Evolutionary conservation across 2,113 vertebrate genomes (phyloP), one percentile per base, ranked within the genome.

Genomic region (Nematolebias whitei): DNA sequence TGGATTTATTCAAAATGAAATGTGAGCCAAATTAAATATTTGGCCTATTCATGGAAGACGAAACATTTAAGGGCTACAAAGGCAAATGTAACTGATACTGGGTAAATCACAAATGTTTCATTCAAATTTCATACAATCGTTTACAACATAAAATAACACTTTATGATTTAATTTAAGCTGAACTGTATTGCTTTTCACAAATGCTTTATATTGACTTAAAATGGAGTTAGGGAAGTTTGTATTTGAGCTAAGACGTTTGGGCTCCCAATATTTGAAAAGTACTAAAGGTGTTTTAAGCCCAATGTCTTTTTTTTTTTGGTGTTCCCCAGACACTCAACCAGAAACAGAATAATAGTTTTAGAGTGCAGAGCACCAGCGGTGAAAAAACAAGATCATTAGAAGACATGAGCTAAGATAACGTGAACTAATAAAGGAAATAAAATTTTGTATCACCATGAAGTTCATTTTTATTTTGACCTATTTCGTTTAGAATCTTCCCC

Each of bases 391-490:
- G 52, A 51, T 38, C 58, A 68, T 64, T 65, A 60, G 61, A 77
- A 40, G 50, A 73, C 49, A 64, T 70, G 59, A 76, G 71, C 68
- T 56, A 13, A 32, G 76, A 74, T 78, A 84, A 87, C 80, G 60
- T 79, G 60, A 74, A 69, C 57, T 74, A 74, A 82, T 63, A 60
- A 54, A 81, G 54, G 72, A 80, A 80, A 85, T 74, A 81, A 61
- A 75, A 82, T 85, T 79, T 74, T 70, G 62, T 53, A 77, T 79
- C 61, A 63, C 50, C 63, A 54, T 76, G 49, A 59, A 62, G 84
- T 61, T 74, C 74, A 79, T 52, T 82, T 80, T 84, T 56, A 78
- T 66, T 77, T 76, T 76, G 64, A 55, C 62, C 71, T 51, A 41
- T 48, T 76, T 72, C 35, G 74, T 82, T 83, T 76, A 65, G 51